Percentiles rank a stretch among this genome's conserved stretches.
phyloP scores from a whole-genome alignment of 2,888 invertebrate genomes.

The Drosophila kokeensis region DNA sequence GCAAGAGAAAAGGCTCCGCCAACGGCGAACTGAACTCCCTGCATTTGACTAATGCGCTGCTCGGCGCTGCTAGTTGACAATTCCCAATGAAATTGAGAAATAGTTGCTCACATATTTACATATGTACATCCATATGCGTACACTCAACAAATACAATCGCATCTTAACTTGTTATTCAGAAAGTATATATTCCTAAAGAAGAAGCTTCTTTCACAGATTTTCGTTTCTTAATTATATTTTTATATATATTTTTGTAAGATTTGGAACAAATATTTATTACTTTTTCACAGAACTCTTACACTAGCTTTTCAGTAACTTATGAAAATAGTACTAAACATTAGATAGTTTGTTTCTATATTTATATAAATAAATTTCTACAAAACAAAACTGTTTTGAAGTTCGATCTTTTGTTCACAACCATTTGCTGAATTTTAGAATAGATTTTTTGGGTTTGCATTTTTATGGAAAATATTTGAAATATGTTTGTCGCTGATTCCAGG shows the following conservation, averaged over 20 bases:
- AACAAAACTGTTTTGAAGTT: neutral
- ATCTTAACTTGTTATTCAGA: neutral
- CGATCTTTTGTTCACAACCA: neutral
- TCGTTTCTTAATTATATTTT: neutral
- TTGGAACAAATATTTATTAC: neutral
- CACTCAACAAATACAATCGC: neutral
- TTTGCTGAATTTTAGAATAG: neutral
- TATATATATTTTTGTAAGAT: neutral
- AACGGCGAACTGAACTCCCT: constrained; percentile 33
- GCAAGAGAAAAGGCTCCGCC: constrained; percentile 27
- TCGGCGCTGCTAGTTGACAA: constrained; percentile 59
- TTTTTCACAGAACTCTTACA: neutral
- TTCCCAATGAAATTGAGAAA: constrained; percentile 69
- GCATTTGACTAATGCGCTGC: constrained; percentile 70
- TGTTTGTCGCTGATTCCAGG: neutral
- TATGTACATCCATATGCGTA: constrained; percentile 1
- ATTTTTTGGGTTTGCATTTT: accelerated
- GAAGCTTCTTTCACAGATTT: accelerated
- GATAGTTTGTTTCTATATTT: neutral
- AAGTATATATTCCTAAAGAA: neutral
- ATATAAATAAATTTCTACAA: neutral
- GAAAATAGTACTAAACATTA: neutral
- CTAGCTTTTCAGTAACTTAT: neutral
- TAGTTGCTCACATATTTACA: constrained; percentile 53
- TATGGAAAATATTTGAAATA: neutral